Percentiles rank a stretch among this genome's conserved stretches.
Conservation (phyloP, 2,888 invertebrate species). For the Drosophila hamatofila region DNA sequence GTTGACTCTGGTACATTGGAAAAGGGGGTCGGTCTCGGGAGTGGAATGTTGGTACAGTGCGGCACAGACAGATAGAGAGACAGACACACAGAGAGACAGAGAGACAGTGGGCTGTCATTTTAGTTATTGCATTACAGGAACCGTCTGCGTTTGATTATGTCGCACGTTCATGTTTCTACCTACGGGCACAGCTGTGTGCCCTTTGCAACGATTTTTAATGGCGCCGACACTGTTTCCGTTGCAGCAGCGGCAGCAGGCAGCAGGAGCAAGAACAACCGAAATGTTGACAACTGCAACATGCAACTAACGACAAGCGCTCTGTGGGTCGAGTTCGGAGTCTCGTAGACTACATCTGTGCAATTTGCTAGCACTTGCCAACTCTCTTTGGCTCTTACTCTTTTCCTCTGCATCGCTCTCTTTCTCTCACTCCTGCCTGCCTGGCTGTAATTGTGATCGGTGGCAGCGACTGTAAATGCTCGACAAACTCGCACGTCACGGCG, state of each 20-base stretch:
- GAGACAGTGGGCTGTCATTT: conserved; percentile 68
- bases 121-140: conserved; percentile 76
- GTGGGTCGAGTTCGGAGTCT: background rate
- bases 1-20: conserved; percentile 54
- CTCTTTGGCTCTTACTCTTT: conserved; percentile 12
- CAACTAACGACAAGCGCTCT: conserved; percentile 64
- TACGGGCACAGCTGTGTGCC: conserved; percentile 33
- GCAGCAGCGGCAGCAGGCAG: conserved; percentile 41
- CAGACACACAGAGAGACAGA: background rate
- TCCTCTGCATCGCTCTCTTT: background rate
- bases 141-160: conserved; percentile 77
- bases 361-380: conserved; percentile 69
- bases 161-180: conserved; percentile 64
- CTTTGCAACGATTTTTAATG: conserved; percentile 67
- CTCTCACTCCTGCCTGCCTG: background rate
- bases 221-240: conserved; percentile 77
- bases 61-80: conserved; percentile 9
- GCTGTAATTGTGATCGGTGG: conserved; percentile 73
- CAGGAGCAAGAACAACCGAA: conserved; percentile 40
- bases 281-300: conserved; percentile 70
- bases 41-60: background rate
- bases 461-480: conserved; percentile 64
- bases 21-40: background rate
- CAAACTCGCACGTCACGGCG: conserved; percentile 62
- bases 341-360: conserved; percentile 63